phyloP scores from a whole-genome alignment of 2,888 invertebrate genomes.

The Ephialtes manifestator region DNA sequence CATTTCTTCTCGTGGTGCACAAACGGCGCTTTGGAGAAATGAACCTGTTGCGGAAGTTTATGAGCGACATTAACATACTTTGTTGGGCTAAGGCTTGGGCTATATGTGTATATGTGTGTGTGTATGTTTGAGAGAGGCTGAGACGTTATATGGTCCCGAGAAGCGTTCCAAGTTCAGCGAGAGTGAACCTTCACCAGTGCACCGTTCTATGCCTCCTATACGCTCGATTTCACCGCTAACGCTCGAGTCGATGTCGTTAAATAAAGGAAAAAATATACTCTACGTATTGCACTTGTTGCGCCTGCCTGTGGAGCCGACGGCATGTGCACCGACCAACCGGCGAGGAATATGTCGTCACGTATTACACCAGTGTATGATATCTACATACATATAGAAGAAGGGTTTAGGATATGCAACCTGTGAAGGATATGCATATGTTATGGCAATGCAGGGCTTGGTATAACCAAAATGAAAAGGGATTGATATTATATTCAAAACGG shows the following conservation, averaged over 20 bases:
- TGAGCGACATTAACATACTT: slow-evolving; percentile 84
- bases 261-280: slow-evolving; percentile 50
- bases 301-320: slow-evolving; percentile 40
- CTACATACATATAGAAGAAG: slow-evolving; percentile 30
- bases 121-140: slow-evolving; percentile 37
- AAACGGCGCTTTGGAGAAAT: slow-evolving; percentile 79
- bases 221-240: slow-evolving; percentile 39
- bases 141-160: slow-evolving; percentile 37
- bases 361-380: slow-evolving; percentile 6
- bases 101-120: slow-evolving; percentile 46
- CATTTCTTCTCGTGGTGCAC: slow-evolving; percentile 55
- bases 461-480: background rate
- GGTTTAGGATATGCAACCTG: background rate
- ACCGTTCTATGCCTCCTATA: slow-evolving; percentile 8
- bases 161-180: slow-evolving; percentile 62
- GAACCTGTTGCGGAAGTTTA: slow-evolving; percentile 85
- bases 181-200: slow-evolving; percentile 52
- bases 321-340: slow-evolving; percentile 26
- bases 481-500: background rate
- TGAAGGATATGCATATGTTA: background rate
- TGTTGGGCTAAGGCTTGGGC: slow-evolving; percentile 72
- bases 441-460: background rate
- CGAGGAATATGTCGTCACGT: slow-evolving; percentile 52
- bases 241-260: slow-evolving; percentile 63
- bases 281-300: slow-evolving; percentile 80